Evolutionary conservation across 2,888 invertebrate genomes (phyloP), one percentile per base, ranked within the genome.

Genomic region (Carpatolechia fugitivella): DNA sequence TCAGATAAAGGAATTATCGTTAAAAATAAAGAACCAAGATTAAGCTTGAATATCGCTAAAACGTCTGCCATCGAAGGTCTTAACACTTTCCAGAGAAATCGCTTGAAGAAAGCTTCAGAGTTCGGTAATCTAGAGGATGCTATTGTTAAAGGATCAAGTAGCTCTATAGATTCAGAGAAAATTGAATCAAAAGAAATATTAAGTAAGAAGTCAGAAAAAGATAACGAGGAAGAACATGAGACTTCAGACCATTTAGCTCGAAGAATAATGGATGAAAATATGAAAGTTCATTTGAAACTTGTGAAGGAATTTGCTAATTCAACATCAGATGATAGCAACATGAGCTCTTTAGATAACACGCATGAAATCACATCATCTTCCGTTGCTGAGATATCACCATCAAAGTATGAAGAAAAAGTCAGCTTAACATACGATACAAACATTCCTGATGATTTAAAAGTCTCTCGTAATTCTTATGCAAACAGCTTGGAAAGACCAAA

Each of bases 71-170:
- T 94, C 61, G 94, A 94, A 72, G 93, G 93, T 7, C 82, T 93
- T 44, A 94, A 92, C 55, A 92, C 93, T 4, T 94, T 94, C 73
- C 94, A 94, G 66, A 88, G 92, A 62, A 92, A 93, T 60, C 90
- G 94, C 49, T 74, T 95, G 54, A 95, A 95, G 75, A 95, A 95
- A 70, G 94, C 92, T 0, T 94, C 93, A 3, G 94, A 95, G 68
- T 95, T 95, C 91, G 95, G 94, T 1, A 95, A 93, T 60, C 84
- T 95, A 61, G 94, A 95, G 76, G 95, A 95, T 66, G 95, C 94
- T n/a, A 93, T 94, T 24, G 92, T 94, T 58, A 92, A 91, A 69
- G 88, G 85, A 3, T 90, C 90, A 0, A 84, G 72, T 44, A 86
- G 87, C 63, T 90, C 91, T 36, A 76, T 90, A 20, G 89, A 90